phyloP scores from a whole-genome alignment of 2,888 invertebrate species.

The Cataglyphis livida region DNA sequence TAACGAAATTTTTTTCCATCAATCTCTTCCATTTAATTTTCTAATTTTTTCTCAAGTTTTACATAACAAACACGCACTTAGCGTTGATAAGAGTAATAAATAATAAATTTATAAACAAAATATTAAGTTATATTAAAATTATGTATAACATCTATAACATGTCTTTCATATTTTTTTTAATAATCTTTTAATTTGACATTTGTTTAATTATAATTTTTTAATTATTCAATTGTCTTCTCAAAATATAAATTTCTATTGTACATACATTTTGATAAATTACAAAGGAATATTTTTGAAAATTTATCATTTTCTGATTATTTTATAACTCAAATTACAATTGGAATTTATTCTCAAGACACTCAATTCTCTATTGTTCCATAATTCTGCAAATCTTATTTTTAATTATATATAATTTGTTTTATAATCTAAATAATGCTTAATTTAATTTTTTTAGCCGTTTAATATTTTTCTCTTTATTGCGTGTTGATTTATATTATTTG shows the following conservation, averaged over 20 bases:
- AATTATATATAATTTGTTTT: no score
- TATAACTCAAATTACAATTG: not conserved
- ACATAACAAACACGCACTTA: conserved; percentile 2
- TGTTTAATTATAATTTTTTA: not conserved
- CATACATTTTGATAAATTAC: not conserved
- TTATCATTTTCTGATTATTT: not conserved
- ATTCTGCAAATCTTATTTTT: not conserved
- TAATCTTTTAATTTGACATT: not conserved
- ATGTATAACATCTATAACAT: not conserved
- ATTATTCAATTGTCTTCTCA: not conserved
- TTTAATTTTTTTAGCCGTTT: not conserved
- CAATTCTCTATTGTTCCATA: not conserved
- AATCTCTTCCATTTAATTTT: not conserved
- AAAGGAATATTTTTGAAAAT: not conserved
- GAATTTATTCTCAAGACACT: not conserved
- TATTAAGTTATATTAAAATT: conserved; percentile 11
- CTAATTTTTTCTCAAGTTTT: conserved; percentile 12
- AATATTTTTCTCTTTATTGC: not conserved
- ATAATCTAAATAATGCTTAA: not conserved
- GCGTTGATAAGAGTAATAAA: not conserved
- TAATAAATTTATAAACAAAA: not conserved
- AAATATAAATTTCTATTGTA: not conserved
- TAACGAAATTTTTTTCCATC: conserved; percentile 33
- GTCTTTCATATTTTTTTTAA: not conserved
- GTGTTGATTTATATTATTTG: not conserved